These are phyloP conservation scores for Chelonoidis abingdonii DNA, from an alignment of 2,113 vertebrate genomes.

Conservation along the genomic window DNA sequence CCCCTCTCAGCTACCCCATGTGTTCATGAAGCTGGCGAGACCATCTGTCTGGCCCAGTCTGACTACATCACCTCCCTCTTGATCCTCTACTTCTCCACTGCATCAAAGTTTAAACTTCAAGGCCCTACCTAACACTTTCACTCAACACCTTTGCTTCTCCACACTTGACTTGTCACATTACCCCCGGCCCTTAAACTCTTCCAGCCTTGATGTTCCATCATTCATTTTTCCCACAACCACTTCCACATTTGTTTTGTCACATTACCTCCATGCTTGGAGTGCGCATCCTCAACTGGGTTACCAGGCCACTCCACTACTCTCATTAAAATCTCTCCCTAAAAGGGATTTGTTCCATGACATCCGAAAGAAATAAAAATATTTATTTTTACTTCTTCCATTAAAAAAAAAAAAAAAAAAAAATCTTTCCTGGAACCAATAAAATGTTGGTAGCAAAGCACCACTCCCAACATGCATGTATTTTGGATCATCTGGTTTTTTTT, in stretches of 20 bases:
- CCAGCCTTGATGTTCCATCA: not conserved
- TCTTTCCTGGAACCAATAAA: not conserved
- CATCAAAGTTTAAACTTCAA: not conserved
- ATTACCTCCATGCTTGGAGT: not conserved
- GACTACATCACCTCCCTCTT: not conserved
- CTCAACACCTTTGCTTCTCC: not conserved
- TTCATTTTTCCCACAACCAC: not conserved
- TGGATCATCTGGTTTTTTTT: not conserved
- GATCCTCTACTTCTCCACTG: not conserved
- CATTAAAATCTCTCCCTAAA: not conserved
- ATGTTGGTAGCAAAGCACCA: not conserved
- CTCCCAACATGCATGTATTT: accelerated
- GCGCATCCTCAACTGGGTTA: not conserved
- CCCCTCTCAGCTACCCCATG: not conserved
- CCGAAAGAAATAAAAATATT: not conserved
- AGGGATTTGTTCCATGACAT: not conserved
- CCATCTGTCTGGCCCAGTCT: not conserved
- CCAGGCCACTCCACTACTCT: not conserved
- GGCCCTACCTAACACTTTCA: not conserved
- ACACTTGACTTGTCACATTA: not conserved
- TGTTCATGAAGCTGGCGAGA: not conserved
- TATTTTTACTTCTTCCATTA: not conserved
- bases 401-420: not conserved
- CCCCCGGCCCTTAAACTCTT: not conserved
- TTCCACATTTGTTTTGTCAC: not conserved